Percentiles rank a stretch among this genome's conserved stretches.
Conservation (phyloP, 2,797 vertebrate genomes). For the Gymnoscopelus braueri region DNA sequence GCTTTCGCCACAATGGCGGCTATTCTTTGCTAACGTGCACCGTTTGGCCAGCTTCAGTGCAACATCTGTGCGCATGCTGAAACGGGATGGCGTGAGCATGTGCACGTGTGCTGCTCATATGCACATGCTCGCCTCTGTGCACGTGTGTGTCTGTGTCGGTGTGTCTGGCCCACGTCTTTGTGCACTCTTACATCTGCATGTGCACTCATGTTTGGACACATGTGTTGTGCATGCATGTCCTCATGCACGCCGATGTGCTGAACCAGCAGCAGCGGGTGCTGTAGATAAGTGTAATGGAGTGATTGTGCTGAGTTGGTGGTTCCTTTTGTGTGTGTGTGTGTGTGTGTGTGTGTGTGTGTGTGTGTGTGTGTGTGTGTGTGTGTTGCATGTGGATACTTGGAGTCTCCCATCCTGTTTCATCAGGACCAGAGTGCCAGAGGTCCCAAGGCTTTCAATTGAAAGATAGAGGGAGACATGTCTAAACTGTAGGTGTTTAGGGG, state of each 20-base stretch:
- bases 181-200: constrained; percentile 21
- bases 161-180: constrained; percentile 7
- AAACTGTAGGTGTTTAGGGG: too few species aligned
- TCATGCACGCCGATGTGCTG: constrained; percentile 29
- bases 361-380: constrained; percentile 11
- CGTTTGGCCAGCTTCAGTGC: constrained; percentile 30
- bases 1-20: constrained; percentile 45
- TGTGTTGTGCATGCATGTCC: neutral
- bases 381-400: neutral
- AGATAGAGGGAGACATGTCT: too few species aligned
- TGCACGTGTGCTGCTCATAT: neutral
- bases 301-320: constrained; percentile 57
- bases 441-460: too few species aligned
- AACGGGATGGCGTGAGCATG: constrained; percentile 16
- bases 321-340: constrained; percentile 38
- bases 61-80: constrained; percentile 28
- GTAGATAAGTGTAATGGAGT: constrained; percentile 61
- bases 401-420: neutral
- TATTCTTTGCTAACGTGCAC: constrained; percentile 46
- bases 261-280: constrained; percentile 52
- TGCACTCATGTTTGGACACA: neutral
- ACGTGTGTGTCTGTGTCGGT: constrained; percentile 10
- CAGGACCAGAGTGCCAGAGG: too few species aligned
- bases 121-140: neutral
- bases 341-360: neutral